These are phyloP conservation scores for Leptodirus hochenwartii DNA, from an alignment of 2,888 invertebrate genomes.

Conservation along the genomic window DNA sequence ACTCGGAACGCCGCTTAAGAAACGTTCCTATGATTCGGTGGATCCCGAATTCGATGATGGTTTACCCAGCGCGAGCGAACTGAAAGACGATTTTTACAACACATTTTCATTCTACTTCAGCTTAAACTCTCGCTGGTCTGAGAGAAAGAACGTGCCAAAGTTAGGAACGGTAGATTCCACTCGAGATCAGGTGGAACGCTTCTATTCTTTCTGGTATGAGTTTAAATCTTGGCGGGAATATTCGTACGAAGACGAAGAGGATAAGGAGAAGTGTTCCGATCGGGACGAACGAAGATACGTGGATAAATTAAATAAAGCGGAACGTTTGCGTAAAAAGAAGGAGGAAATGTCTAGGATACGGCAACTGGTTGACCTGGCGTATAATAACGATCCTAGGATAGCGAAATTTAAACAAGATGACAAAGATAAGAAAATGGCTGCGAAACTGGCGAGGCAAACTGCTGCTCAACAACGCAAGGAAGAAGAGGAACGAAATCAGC, in stretches of 20 bases:
- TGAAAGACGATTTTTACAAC: constrained; percentile 66
- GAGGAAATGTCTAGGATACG: constrained; percentile 91
- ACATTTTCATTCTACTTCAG: constrained; percentile 49
- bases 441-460: constrained; percentile 74
- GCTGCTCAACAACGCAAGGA: constrained; percentile 66
- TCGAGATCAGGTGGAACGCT: constrained; percentile 74
- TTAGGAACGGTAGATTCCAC: constrained; percentile 57
- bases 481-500: constrained; percentile 60
- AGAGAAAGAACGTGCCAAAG: constrained; percentile 65
- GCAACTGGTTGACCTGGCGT: constrained; percentile 82
- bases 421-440: constrained; percentile 73
- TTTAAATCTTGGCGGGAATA: constrained; percentile 99
- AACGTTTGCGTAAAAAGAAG: constrained; percentile 80
- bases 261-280: constrained; percentile 93
- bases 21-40: constrained; percentile 89
- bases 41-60: constrained; percentile 88
- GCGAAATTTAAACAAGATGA: constrained; percentile 85
- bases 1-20: constrained; percentile 57
- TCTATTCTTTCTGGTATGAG: constrained; percentile 96
- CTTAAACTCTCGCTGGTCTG: constrained; percentile 81
- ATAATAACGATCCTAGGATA: constrained; percentile 86
- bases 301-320: constrained; percentile 5
- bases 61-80: constrained; percentile 56
- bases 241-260: constrained; percentile 96
- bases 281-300: constrained; percentile 75